These are phyloP conservation scores for Pristiophorus japonicus DNA, from an alignment of 2,113 vertebrate genomes.

Conservation along the genomic window DNA sequence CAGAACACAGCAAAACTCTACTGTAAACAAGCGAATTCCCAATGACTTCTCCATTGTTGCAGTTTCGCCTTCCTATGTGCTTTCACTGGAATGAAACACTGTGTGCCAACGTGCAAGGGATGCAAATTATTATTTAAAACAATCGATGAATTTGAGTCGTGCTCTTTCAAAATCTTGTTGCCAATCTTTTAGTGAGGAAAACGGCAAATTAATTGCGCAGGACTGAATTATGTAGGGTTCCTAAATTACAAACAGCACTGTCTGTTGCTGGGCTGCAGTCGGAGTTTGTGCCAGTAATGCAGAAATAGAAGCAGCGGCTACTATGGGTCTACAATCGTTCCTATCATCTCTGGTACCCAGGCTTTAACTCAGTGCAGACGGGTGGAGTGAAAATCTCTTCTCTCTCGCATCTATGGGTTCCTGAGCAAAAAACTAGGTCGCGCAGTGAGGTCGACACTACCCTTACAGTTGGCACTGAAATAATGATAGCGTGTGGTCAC, in stretches of 20 bases:
- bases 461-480: conserved; percentile 33
- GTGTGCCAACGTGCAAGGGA: conserved; percentile 19
- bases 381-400: background rate
- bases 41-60: background rate
- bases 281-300: background rate
- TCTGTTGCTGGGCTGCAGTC: background rate
- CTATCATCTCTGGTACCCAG: background rate
- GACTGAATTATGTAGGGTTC: background rate
- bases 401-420: background rate
- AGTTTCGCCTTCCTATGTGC: background rate
- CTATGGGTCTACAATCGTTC: background rate
- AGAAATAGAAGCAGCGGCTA: background rate
- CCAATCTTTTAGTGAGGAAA: background rate
- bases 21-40: background rate
- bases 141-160: background rate
- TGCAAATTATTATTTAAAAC: conserved; percentile 23
- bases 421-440: background rate
- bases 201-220: background rate
- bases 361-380: background rate
- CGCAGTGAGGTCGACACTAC: background rate
- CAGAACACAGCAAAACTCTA: conserved; percentile 22
- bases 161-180: background rate
- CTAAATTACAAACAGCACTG: background rate
- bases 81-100: conserved; percentile 28
- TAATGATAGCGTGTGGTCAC: background rate